Evolutionary conservation across 2,113 vertebrate species (phyloP).

Genomic region (Strigops habroptila): DNA sequence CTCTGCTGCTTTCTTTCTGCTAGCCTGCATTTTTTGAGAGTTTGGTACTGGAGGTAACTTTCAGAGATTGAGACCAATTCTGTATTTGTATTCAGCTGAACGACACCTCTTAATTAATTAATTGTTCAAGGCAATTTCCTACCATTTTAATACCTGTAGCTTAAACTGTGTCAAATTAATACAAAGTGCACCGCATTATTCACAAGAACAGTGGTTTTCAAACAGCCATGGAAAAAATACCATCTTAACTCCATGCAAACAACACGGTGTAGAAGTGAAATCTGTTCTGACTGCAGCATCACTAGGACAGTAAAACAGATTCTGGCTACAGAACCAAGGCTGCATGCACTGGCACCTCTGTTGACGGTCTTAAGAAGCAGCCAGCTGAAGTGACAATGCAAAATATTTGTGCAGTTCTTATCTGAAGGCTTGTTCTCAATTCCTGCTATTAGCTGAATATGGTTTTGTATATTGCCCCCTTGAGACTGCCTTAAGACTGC

Average conservation of each 20-base stretch:
- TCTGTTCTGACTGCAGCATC: not conserved
- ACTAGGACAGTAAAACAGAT: not conserved
- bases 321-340: not conserved
- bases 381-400: not conserved
- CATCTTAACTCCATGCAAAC: not conserved
- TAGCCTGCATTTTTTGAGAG: not conserved
- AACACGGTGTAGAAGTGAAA: not conserved
- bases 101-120: not conserved
- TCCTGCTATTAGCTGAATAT: not conserved
- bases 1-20: constrained; percentile 30
- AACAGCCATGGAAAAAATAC: not conserved
- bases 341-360: not conserved
- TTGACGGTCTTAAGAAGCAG: not conserved
- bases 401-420: not conserved
- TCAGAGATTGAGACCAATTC: not conserved
- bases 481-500: not conserved
- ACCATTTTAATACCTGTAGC: not conserved
- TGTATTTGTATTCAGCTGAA: not conserved
- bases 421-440: not conserved
- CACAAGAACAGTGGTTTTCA: not conserved
- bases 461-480: not conserved
- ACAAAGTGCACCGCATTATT: not conserved
- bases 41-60: not conserved
- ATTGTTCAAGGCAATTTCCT: not conserved
- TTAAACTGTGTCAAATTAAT: not conserved